Base-by-base conservation (phyloP, 92 coral and sea anemone genomes). In the Porites evermanni region DNA sequence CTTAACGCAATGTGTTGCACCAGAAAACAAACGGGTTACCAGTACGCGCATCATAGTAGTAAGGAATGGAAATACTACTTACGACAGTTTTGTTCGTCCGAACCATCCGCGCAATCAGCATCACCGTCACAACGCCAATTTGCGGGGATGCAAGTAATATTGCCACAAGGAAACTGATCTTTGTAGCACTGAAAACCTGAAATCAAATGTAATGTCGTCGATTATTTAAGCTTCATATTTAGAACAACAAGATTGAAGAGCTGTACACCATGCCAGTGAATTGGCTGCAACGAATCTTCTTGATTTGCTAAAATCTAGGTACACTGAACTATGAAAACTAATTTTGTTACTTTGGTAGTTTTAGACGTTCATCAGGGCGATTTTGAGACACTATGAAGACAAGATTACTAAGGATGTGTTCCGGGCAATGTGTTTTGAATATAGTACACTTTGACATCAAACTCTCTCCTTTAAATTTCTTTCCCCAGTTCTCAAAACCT, bases 61-160 rank as follows among this genome's bases (percentile, higher is more conserved):
- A 32, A 21, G 18, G 24, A 65, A 73, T 23, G 53, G 72, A 83
- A 85, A 75, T 24, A 92, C 98, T 24, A 92, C 98, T 93, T 88
- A 96, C 99, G 91, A 73, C 99, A 96, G 9, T 76, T 52, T 32
- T 54, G 53, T 86, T 96, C 99, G 72, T 96, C 99, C 20, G 96
- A 92, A 53, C 81, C 76, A 90, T 96, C 98, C 1, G 77, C 96
- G 75, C 99, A 96, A 70, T 96, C 99, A 75, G 82, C 67, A 12
- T 91, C 85, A 56, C 91, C 92, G 61, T 96, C 99, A 83, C 99
- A 96, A 11, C 86, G 86, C 98, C 98, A 96, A 64, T 84, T 53
- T 18, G 53, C 47, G 84, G 78, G 93, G 21, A 94, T 78, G 76
- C 98, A 96, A 8, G 81, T 82, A 21, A 75, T 88, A 69, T 92